phyloP scores from a whole-genome alignment of 1,140 invertebrate genomes.

The Rhyzopertha dominica region DNA sequence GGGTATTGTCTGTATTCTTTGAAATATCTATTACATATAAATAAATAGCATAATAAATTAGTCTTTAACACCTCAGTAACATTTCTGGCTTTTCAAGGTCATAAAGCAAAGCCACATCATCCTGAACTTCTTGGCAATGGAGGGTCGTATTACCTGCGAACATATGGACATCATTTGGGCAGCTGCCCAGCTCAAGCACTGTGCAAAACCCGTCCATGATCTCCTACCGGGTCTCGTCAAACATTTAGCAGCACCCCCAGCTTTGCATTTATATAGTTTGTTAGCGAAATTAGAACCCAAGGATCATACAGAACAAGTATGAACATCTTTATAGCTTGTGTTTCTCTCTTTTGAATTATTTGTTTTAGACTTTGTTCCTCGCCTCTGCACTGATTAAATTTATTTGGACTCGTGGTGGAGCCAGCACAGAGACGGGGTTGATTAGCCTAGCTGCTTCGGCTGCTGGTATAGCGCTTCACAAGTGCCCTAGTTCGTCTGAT shows the following conservation, averaged over 20 bases:
- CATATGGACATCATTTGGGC: conserved; percentile 93
- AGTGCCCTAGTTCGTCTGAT: conserved; percentile 59
- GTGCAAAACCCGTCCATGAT: conserved; percentile 88
- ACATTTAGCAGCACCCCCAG: conserved; percentile 79
- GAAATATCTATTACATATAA: no score
- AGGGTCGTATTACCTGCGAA: conserved; percentile 82
- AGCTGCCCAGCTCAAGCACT: conserved; percentile 90
- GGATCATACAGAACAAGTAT: conserved; percentile 84
- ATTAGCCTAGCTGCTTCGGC: conserved; percentile 51
- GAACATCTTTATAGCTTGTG: background rate
- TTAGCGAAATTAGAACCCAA: conserved; percentile 80
- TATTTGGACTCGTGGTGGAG: conserved; percentile 75
- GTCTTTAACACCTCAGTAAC: no score
- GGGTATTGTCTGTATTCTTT: no score
- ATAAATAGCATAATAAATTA: no score
- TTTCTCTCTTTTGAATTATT: conserved; percentile 12
- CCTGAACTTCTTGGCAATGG: conserved; percentile 86
- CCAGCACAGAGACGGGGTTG: conserved; percentile 49
- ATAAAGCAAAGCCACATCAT: conserved; percentile 94
- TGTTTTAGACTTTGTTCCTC: conserved; percentile 71
- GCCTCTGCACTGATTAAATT: conserved; percentile 84
- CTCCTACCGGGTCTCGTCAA: conserved; percentile 84
- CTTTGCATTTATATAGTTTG: conserved; percentile 80
- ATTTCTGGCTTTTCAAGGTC: conserved; percentile 51
- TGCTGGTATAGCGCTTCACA: conserved; percentile 50